Evolutionary conservation across 2,888 invertebrate genomes (phyloP).

Genomic region (Cantharis rufa): DNA sequence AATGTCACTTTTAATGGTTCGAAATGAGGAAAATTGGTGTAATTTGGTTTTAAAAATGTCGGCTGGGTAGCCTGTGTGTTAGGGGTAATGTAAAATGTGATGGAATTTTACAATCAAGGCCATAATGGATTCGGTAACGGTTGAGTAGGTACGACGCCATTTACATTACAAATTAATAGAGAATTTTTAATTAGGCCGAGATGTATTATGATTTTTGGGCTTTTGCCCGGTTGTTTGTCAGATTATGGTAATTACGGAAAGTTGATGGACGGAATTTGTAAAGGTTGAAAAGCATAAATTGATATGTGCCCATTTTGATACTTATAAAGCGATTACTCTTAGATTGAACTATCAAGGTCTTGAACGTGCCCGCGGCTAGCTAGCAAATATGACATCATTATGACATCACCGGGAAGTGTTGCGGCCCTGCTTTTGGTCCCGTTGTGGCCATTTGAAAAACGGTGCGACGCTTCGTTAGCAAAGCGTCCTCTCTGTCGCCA

Average conservation of each 20-base stretch:
- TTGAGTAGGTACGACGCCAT: not conserved
- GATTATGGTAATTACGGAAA: not conserved
- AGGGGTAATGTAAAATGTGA: not conserved
- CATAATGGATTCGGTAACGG: not conserved
- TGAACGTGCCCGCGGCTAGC: conserved; percentile 47
- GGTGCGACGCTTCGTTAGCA: conserved; percentile 10
- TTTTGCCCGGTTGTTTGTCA: not conserved
- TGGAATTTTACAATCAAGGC: not conserved
- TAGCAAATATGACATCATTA: conserved; percentile 58
- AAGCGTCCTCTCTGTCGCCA: conserved; percentile 32
- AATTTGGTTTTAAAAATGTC: not conserved
- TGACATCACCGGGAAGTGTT: conserved; percentile 59
- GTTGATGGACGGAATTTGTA: not conserved
- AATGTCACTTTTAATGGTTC: not conserved
- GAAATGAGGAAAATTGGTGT: not conserved
- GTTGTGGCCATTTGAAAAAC: conserved; percentile 26
- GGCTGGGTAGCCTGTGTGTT: not conserved
- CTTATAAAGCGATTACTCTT: conserved; percentile 19
- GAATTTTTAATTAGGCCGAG: not conserved
- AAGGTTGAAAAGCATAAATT: not conserved
- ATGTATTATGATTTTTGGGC: not conserved
- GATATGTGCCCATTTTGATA: conserved; percentile 17
- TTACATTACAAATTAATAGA: not conserved
- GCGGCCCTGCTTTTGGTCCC: conserved; percentile 40
- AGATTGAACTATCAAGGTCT: conserved; percentile 50